Conservation (phyloP, 1,140 invertebrate genomes). For the Lamellibrachia luymesi region DNA sequence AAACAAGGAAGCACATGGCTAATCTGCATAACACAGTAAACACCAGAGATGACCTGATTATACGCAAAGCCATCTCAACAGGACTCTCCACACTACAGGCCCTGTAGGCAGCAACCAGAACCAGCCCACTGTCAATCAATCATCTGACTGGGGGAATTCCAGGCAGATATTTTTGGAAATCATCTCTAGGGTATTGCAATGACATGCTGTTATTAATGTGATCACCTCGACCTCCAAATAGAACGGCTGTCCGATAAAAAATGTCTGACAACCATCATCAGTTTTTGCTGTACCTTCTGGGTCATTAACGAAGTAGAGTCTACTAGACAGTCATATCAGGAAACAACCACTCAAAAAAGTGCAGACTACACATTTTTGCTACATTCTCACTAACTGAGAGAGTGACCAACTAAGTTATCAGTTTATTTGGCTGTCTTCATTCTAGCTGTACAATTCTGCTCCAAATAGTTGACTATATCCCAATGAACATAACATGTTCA, state of each 20-base stretch:
- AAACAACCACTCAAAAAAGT: not conserved
- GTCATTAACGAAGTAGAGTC: not conserved
- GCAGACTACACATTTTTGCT: not conserved
- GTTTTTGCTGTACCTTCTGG: not conserved
- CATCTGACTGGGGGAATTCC: not conserved
- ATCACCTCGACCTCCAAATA: constrained; percentile 3
- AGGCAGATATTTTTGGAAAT: not conserved
- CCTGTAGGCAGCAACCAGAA: not conserved
- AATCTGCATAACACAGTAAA: constrained; percentile 35
- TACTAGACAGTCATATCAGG: not conserved
- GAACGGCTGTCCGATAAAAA: not conserved
- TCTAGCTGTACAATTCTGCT: too few relatives aligned
- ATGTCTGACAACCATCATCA: not conserved
- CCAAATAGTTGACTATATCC: too few relatives aligned
- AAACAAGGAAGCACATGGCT: constrained; percentile 35
- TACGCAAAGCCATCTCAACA: not conserved
- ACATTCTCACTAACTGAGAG: not conserved
- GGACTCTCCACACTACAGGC: not conserved
- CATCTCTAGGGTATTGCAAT: not conserved
- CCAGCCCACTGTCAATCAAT: constrained; percentile 3
- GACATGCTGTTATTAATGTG: not conserved
- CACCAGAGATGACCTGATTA: not conserved
- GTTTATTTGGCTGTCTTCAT: not conserved
- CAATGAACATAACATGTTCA: too few relatives aligned
- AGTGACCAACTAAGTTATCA: not conserved